Evolutionary conservation across 2,797 vertebrate species (phyloP).

Genomic region (Salmo trutta): DNA sequence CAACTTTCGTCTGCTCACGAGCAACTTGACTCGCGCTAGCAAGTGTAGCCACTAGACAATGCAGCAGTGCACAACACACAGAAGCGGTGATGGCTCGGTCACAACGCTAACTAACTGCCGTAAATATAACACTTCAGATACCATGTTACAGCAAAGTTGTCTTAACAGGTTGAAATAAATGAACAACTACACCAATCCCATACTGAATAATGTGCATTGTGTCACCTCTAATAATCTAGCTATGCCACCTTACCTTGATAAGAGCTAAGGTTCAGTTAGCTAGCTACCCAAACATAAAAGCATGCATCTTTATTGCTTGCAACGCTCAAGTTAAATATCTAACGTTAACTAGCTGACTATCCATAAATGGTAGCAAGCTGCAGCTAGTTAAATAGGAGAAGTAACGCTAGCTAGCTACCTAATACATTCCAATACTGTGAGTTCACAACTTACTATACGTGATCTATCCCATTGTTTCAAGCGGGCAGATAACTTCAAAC

Average conservation of each 20-base stretch:
- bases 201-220: neutral
- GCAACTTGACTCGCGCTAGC: neutral
- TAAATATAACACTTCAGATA: conserved; percentile 2
- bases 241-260: too few relatives aligned
- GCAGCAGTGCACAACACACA: conserved; percentile 47
- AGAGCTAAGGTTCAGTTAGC: too few relatives aligned
- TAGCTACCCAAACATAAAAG: neutral
- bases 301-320: neutral
- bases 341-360: neutral
- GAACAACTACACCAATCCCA: neutral
- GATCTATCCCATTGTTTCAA: neutral
- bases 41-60: conserved; percentile 9
- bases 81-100: conserved; percentile 22
- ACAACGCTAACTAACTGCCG: conserved; percentile 62
- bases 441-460: neutral
- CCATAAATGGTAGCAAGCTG: neutral
- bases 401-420: neutral
- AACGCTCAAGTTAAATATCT: neutral
- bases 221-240: too few relatives aligned
- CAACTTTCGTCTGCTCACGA: neutral
- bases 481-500: neutral
- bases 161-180: neutral
- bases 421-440: neutral
- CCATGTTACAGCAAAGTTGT: neutral
- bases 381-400: neutral